Conservation (phyloP, 2,797 vertebrate genomes). For the Enteromius fasciolatus region DNA sequence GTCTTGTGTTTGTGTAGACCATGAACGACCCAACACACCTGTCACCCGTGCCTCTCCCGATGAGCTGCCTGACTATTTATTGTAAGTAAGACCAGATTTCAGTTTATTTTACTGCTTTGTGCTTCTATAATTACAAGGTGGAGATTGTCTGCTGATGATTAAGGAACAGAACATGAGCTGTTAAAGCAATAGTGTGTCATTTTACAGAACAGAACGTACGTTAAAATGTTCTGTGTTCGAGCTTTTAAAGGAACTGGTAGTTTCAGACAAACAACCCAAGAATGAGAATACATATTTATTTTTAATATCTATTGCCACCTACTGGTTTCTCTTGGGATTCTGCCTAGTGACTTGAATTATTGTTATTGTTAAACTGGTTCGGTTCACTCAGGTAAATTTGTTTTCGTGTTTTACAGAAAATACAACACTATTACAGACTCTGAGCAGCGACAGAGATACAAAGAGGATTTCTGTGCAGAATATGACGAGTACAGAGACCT, state of each 20-base stretch:
- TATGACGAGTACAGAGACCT: slow-evolving; percentile 82
- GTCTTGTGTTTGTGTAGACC: slow-evolving; percentile 67
- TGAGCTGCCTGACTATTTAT: slow-evolving; percentile 82
- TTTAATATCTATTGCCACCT: slow-evolving; percentile 66
- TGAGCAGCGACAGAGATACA: slow-evolving; percentile 82
- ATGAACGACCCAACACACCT: slow-evolving; percentile 72
- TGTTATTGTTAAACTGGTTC: not conserved
- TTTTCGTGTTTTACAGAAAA: slow-evolving; percentile 70
- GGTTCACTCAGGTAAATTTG: slow-evolving; percentile 19
- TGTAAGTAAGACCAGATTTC: slow-evolving; percentile 75
- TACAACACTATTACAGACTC: slow-evolving; percentile 75
- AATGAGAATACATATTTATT: slow-evolving; percentile 11
- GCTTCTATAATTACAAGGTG: slow-evolving; percentile 1
- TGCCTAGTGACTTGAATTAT: not conserved
- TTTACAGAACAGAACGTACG: not conserved
- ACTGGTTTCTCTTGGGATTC: slow-evolving; percentile 52
- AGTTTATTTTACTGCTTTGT: not conserved
- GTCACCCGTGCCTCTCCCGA: slow-evolving; percentile 68
- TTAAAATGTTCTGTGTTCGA: not conserved
- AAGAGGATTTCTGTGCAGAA: slow-evolving; percentile 85
- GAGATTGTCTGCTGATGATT: slow-evolving; percentile 18
- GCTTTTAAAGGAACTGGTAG: not conserved
- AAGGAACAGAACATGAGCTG: not conserved
- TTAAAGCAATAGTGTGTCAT: not conserved
- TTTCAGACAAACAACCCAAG: not conserved